phyloP scores from a whole-genome alignment of 2,113 vertebrate genomes.

The Sebastes fasciatus region DNA sequence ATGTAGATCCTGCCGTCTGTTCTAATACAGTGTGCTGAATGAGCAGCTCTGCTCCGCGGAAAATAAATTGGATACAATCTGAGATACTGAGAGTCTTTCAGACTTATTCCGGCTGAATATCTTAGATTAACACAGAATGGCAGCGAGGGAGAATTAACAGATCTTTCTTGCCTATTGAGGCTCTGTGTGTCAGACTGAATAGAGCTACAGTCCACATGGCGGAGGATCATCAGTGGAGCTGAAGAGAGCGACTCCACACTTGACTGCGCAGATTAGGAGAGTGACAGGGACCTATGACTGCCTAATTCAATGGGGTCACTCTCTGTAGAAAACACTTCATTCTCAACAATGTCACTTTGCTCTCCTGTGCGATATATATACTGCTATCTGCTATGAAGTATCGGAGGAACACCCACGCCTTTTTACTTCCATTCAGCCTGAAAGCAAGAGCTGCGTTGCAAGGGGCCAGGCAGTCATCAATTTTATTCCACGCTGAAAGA shows the following conservation, averaged over 20 bases:
- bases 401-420: conserved; percentile 37
- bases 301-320: conserved; percentile 78
- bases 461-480: conserved; percentile 44
- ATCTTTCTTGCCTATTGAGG: conserved; percentile 68
- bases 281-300: conserved; percentile 80
- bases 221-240: conserved; percentile 77
- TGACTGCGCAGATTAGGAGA: conserved; percentile 80
- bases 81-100: conserved; percentile 70
- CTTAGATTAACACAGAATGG: conserved; percentile 74
- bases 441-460: conserved; percentile 38
- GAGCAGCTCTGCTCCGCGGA: conserved; percentile 63
- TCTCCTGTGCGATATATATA: conserved; percentile 60
- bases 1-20: conserved; percentile 68
- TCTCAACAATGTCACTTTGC: conserved; percentile 72
- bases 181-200: conserved; percentile 72
- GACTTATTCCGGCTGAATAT: conserved; percentile 70
- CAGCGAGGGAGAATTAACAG: conserved; percentile 68
- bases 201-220: conserved; percentile 66
- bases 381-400: conserved; percentile 47
- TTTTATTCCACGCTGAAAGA: conserved; percentile 22
- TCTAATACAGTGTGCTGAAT: conserved; percentile 67
- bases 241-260: conserved; percentile 77
- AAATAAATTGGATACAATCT: conserved; percentile 75
- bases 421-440: conserved; percentile 55
- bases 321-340: conserved; percentile 78